Evolutionary conservation across 2,797 vertebrate species (phyloP).

Genomic region (Australoheros facetus): DNA sequence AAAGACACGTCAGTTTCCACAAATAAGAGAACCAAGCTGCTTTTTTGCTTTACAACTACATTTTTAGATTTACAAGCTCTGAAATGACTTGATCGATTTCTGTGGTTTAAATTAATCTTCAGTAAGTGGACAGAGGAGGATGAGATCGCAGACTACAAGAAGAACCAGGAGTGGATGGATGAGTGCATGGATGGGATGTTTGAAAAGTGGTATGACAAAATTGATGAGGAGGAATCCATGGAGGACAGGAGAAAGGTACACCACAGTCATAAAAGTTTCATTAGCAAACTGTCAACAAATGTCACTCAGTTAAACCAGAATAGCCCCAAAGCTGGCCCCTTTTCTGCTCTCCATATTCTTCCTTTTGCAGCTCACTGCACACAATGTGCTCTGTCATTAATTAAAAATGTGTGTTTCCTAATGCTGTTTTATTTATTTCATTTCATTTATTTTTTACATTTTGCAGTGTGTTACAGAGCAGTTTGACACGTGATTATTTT

Average conservation of each 20-base stretch:
- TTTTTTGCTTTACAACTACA: background rate
- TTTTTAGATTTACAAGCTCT: background rate
- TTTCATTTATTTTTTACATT: too few relatives aligned
- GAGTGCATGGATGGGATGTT: constrained; percentile 97
- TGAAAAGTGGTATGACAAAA: constrained; percentile 98
- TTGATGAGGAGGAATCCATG: constrained; percentile 88
- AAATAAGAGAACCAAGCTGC: background rate
- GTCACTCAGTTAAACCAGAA: background rate
- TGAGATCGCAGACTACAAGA: constrained; percentile 94
- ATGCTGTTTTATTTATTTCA: too few relatives aligned
- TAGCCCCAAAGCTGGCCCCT: background rate
- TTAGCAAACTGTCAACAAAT: background rate
- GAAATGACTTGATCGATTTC: background rate
- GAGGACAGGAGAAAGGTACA: constrained; percentile 95
- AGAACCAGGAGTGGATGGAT: constrained; percentile 98
- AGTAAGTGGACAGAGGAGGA: constrained; percentile 98
- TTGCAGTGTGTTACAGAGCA: too few relatives aligned
- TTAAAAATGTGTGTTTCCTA: too few relatives aligned
- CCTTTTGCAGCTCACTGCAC: background rate
- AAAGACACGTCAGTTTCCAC: background rate
- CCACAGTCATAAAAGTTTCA: background rate
- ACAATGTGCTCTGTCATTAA: background rate
- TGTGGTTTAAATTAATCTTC: constrained; percentile 25
- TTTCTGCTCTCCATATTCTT: background rate
- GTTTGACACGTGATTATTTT: too few relatives aligned